These are phyloP conservation scores for Invenusta paracnida DNA, from an alignment of 2,888 invertebrate genomes.

Conservation along the genomic window DNA sequence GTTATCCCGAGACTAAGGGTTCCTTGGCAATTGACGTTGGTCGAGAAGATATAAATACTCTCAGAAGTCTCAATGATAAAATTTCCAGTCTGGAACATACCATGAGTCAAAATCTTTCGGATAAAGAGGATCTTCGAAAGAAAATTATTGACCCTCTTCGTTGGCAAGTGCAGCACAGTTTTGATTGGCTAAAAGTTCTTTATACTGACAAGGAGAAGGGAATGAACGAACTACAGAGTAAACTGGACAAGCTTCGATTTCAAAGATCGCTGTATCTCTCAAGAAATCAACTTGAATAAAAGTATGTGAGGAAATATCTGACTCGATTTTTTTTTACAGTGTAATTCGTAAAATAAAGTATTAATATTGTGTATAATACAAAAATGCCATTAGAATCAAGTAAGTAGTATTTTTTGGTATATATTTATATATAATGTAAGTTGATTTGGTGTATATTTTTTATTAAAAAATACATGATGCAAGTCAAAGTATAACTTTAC, in stretches of 20 bases:
- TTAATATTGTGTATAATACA: no score
- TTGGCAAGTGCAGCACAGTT: slow-evolving; percentile 30
- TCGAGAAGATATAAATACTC: slow-evolving; percentile 3
- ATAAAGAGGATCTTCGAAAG: slow-evolving; percentile 20
- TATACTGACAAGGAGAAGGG: slow-evolving; percentile 29
- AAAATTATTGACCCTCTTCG: slow-evolving; percentile 24
- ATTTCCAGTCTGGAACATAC: background rate
- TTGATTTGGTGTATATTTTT: no score
- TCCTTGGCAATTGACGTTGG: background rate
- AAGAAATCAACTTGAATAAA: slow-evolving; percentile 11
- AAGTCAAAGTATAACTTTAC: no score
- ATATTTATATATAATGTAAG: no score
- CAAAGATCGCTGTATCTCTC: slow-evolving; percentile 11
- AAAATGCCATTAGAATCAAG: no score
- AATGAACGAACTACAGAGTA: background rate
- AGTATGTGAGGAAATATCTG: no score
- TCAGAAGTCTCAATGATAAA: slow-evolving; percentile 25
- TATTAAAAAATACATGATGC: no score
- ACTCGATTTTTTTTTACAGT: no score
- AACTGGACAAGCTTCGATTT: slow-evolving; percentile 4
- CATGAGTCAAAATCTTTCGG: slow-evolving; percentile 15
- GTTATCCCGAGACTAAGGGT: background rate
- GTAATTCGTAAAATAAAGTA: no score
- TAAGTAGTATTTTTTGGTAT: no score
- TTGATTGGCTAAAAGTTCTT: slow-evolving; percentile 33